Base-by-base conservation (phyloP, 1,140 invertebrate species). In the Drosophila setifemur region DNA sequence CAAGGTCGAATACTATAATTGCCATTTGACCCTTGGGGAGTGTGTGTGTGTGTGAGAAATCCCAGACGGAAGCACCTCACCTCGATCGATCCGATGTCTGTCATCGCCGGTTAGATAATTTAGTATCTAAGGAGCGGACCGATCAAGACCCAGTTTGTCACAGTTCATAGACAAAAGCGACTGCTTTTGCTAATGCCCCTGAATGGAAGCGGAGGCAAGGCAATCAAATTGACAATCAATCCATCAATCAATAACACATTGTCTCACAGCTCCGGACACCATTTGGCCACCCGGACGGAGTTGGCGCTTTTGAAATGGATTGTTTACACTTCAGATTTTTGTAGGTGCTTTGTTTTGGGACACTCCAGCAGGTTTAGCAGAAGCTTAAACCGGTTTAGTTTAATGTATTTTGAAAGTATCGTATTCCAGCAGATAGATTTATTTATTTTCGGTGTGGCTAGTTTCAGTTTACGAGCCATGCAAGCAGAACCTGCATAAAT, bases 341-440 rank as follows among this genome's bases (percentile, higher is more conserved):
- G 18, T 35, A 55, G 45, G 23, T 42, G 48, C 21, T 12, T 61
- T 16, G 12, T 63, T 64, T 83, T 58, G 60, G 45, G 76, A 72
- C 52, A 26, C 58, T 53, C 50, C 60, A 40, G 47, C 64, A 68
- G 61, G 54, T 70, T 70, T 52, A 53, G 42, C 53, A 60, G 42
- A 49, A 31, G 54, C 19, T 35, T 60, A 72, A 85, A 85, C 81
- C 75, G 81, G 81, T 85, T 75, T 12, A 64, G 68, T 53, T 79
- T 68, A 69, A 86, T 64, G 61, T 58, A 55, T 81, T 82, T 86
- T 76, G 75, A 86, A 85, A 85, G 81, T 86, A 68, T 61, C 60
- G 81, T 86, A 68, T 61, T 64, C 60, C 67, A 42, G 52, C 40
- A 52, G 82, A 86, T 75, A 81, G 75, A 75, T 72, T 57, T 58